Evolutionary conservation across 2,113 vertebrate species (phyloP).

Genomic region (Alligator mississippiensis): DNA sequence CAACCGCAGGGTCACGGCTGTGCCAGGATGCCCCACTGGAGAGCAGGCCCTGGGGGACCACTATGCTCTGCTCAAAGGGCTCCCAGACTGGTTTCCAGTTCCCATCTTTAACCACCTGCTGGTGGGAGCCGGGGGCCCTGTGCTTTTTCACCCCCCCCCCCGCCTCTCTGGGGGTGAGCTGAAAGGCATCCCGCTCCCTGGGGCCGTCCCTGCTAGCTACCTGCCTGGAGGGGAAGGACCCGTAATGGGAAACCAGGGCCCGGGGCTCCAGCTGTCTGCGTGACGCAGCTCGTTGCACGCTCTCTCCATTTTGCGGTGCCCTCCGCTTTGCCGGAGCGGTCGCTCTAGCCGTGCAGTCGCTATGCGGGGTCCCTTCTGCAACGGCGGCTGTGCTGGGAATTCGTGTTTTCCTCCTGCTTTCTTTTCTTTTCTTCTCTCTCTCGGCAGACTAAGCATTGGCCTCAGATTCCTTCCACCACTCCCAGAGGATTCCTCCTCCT

Average conservation of each 20-base stretch:
- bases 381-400: not conserved
- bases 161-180: fast-evolving
- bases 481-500: not conserved
- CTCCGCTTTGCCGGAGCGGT: not conserved
- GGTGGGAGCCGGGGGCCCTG: not conserved
- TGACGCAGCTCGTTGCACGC: not conserved
- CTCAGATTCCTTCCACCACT: not conserved
- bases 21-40: not conserved
- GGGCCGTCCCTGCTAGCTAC: not conserved
- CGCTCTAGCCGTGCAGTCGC: not conserved
- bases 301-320: not conserved
- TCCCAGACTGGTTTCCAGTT: not conserved
- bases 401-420: not conserved
- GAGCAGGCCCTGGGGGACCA: not conserved
- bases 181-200: not conserved
- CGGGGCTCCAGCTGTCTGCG: not conserved
- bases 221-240: not conserved
- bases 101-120: not conserved
- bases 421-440: not conserved
- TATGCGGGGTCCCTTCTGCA: not conserved
- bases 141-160: not conserved
- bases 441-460: not conserved
- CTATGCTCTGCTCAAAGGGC: not conserved
- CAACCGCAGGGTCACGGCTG: not conserved
- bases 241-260: not conserved